Evolutionary conservation across 1,140 invertebrate genomes (phyloP).

Genomic region (Octopus sinensis): DNA sequence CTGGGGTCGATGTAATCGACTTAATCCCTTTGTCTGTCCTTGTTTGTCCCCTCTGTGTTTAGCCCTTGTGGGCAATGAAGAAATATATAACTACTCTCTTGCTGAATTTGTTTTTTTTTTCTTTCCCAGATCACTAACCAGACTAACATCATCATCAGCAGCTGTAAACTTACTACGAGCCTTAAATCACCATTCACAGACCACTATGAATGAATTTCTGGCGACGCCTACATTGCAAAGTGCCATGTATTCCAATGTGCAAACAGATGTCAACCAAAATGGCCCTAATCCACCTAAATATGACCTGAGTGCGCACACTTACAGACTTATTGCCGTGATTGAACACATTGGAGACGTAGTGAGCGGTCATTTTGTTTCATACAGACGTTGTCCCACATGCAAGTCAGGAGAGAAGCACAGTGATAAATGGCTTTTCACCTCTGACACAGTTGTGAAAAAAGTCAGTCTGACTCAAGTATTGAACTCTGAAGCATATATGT

Average conservation of each 20-base stretch:
- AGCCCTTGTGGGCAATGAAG: too few relatives aligned
- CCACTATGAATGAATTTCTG: conserved; percentile 42
- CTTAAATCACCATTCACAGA: conserved; percentile 47
- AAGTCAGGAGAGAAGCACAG: conserved; percentile 37
- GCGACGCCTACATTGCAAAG: conserved; percentile 27
- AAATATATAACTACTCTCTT: too few relatives aligned
- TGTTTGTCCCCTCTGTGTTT: too few relatives aligned
- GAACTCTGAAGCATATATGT: conserved; percentile 58
- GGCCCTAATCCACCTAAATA: conserved; percentile 26
- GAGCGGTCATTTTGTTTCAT: conserved; percentile 89
- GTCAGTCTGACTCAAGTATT: conserved; percentile 54
- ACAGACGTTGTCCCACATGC: conserved; percentile 66
- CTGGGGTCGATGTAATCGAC: too few relatives aligned
- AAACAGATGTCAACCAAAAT: conserved; percentile 47
- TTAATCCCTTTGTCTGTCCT: too few relatives aligned
- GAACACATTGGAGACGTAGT: conserved; percentile 82
- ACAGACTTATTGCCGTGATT: conserved; percentile 78
- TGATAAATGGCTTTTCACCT: conserved; percentile 58
- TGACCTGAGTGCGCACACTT: conserved; percentile 51
- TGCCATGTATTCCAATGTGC: conserved; percentile 18
- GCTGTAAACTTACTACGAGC: conserved; percentile 49
- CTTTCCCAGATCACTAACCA: too few relatives aligned
- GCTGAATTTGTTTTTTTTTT: too few relatives aligned
- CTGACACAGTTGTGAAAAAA: conserved; percentile 56
- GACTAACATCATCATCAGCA: conserved; percentile 23